phyloP scores from a whole-genome alignment of 2,113 vertebrate genomes.

The Strix uralensis region DNA sequence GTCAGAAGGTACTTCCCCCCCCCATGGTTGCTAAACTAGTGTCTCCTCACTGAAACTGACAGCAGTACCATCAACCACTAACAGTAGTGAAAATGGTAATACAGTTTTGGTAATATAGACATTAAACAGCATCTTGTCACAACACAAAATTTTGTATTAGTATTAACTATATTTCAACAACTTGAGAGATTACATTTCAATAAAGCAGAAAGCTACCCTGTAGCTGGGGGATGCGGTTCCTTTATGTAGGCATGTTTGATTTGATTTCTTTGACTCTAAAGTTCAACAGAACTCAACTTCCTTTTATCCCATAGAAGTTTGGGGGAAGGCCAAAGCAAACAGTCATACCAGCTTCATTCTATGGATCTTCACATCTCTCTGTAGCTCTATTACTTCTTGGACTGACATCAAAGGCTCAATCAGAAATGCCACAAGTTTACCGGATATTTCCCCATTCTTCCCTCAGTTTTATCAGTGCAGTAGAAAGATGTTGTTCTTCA shows the following conservation, averaged over 20 bases:
- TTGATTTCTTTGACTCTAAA: neutral
- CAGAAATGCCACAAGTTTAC: neutral
- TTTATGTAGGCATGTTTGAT: neutral
- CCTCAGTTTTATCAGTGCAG: neutral
- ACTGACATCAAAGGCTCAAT: neutral
- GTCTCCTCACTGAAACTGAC: neutral
- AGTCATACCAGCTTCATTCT: neutral
- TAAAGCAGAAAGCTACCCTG: neutral
- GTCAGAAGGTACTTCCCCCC: neutral
- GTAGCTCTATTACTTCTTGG: neutral
- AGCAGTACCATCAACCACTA: neutral
- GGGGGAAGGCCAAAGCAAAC: conserved; percentile 30
- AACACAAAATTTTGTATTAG: neutral
- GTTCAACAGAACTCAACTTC: neutral
- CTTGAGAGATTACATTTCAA: neutral
- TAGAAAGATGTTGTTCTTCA: neutral
- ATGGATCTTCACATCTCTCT: neutral
- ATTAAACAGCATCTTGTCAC: neutral
- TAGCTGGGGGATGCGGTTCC: neutral
- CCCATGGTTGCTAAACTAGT: neutral
- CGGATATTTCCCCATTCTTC: neutral
- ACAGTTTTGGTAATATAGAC: neutral
- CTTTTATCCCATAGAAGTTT: neutral
- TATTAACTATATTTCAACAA: neutral
- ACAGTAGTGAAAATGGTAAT: neutral